These are phyloP conservation scores for Tretioscincus oriximinensis DNA, from an alignment of 2,113 vertebrate species.

Conservation along the genomic window DNA sequence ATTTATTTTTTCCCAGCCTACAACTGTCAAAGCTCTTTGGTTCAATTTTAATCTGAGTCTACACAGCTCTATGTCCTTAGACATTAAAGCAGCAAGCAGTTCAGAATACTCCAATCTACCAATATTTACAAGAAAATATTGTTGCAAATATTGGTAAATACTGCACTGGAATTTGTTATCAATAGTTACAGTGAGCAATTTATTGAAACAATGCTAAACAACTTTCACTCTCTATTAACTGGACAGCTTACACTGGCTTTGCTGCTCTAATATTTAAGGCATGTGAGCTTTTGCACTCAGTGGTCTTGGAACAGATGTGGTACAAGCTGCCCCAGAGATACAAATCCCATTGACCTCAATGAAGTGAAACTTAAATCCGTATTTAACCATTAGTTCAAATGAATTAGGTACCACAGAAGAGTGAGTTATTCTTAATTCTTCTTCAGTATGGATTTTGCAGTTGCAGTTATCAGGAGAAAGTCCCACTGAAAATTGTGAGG, in stretches of 20 bases:
- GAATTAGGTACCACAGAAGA: background rate
- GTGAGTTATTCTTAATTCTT: background rate
- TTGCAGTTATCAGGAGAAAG: background rate
- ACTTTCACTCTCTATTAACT: background rate
- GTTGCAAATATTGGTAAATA: conserved; percentile 1
- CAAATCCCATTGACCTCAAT: conserved; percentile 6
- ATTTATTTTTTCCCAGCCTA: conserved; percentile 14
- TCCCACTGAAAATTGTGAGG: too few relatives aligned
- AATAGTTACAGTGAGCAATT: background rate
- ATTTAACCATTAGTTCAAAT: background rate
- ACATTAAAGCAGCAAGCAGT: conserved; percentile 21
- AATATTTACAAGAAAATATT: conserved; percentile 15
- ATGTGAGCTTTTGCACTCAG: conserved; percentile 36
- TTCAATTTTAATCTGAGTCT: conserved; percentile 31
- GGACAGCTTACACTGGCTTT: background rate
- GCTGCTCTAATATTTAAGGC: conserved; percentile 17
- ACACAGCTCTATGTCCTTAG: conserved; percentile 7
- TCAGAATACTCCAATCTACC: conserved; percentile 16
- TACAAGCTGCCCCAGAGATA: conserved; percentile 4
- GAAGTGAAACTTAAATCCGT: background rate
- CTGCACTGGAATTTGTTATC: conserved; percentile 9
- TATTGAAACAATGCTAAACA: background rate
- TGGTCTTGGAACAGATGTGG: conserved; percentile 27
- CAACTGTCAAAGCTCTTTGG: conserved; percentile 35
- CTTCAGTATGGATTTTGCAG: background rate